Base-by-base conservation (phyloP, 2,113 vertebrate species). In the Ramphastos sulfuratus region DNA sequence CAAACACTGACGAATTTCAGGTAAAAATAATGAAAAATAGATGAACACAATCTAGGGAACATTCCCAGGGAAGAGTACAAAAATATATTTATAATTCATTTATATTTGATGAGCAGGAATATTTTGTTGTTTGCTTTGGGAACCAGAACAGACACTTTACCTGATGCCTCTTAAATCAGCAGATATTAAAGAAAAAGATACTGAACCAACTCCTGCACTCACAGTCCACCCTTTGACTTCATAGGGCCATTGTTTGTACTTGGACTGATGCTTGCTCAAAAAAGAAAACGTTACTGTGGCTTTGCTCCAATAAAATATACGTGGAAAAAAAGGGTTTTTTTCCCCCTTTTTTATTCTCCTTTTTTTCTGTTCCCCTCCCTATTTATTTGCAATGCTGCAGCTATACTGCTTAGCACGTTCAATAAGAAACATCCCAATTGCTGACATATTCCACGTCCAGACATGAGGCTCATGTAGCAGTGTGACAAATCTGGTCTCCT, bases 101-200 rank as follows among this genome's bases (percentile, higher is more conserved):
- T 84, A 39, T 79, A 75, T 89, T 95, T 94, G 61, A 92, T 85
- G 58, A 83, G 66, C 23, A 86, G n/a, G 58, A 84, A 72, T 72
- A 78, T 75, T 93, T 89, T 88, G 8, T 42, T 91, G 58, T 78
- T 89, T 91, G 87, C 50, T 87, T 91, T 78, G 81, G 74, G 84
- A 87, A 72, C 33, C 61, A 74, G 70, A 46, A 84, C 16, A 60
- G 71, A 58, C 48, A 71, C 19, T 86, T 82, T 56, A 70, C 16
- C 54, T 17, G 69, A 54, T 58, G 19, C 25, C 30, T 89, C 44
- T 70, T 84, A 82, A 93, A 75, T 1, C 25, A 48, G 56, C 60
- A 74, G 3, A 4, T 65, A 83, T 35, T 24, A 46, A 93, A 63
- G 9, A 70, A 44, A 54, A 77, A 48, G 63, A 76, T 11, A 24